Evolutionary conservation across 2,797 vertebrate species (phyloP).

Genomic region (Gallirallus australis): DNA sequence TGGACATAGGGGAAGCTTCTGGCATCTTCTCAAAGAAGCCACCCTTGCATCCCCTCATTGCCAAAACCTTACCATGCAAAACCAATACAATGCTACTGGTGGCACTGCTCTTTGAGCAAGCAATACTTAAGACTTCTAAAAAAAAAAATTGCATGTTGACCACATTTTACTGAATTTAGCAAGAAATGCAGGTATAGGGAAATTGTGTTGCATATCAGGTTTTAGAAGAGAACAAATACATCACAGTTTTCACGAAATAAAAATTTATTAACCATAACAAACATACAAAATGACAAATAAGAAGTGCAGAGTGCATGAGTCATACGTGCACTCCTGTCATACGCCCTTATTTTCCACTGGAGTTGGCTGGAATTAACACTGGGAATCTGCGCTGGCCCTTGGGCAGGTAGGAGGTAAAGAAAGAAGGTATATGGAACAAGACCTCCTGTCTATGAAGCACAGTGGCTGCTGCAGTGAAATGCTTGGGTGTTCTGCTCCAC

Average conservation of each 20-base stretch:
- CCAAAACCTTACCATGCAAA: too few species aligned
- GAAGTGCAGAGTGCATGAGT: neutral
- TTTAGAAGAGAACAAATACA: slow-evolving; percentile 23
- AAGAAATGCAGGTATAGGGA: neutral
- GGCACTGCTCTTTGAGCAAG: slow-evolving; percentile 10
- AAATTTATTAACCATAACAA: slow-evolving; percentile 38
- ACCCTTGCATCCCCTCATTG: too few species aligned
- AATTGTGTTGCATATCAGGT: neutral
- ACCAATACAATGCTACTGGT: neutral
- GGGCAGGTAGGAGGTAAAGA: neutral
- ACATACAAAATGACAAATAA: slow-evolving; percentile 21
- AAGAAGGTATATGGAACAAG: neutral
- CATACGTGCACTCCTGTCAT: slow-evolving; percentile 11
- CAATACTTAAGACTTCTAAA: neutral
- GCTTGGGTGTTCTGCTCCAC: neutral
- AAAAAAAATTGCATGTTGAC: neutral
- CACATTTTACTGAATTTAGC: neutral
- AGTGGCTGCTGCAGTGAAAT: slow-evolving; percentile 1
- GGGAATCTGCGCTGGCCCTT: slow-evolving; percentile 15
- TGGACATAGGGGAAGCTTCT: too few species aligned
- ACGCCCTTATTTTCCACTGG: slow-evolving; percentile 14
- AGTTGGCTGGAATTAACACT: slow-evolving; percentile 14
- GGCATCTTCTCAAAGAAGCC: too few species aligned
- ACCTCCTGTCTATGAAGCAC: neutral
- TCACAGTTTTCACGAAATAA: slow-evolving; percentile 22